A percentile compares a stretch with the other conserved stretches of the same genome.
Evolutionary conservation across 2,797 vertebrate genomes (phyloP).

Genomic region (Podargus strigoides): DNA sequence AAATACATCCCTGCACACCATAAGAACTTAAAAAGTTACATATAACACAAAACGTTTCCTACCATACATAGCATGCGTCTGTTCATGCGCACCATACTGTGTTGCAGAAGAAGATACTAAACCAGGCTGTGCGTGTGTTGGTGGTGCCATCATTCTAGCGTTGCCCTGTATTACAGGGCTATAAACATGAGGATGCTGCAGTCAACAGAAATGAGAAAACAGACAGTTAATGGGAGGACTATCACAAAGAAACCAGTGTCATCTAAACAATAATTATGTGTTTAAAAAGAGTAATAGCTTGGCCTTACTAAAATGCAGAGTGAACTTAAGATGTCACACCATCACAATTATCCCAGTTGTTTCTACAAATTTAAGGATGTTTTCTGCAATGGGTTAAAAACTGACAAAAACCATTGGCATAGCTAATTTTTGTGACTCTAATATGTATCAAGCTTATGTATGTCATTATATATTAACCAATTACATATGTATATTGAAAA

Average conservation of each 20-base stretch:
- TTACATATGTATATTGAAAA: neutral
- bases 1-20: constrained; percentile 38
- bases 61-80: constrained; percentile 99
- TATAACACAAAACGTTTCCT: constrained; percentile 75
- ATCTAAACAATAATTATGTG: rapidly evolving
- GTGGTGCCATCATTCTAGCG: constrained; percentile 94
- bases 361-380: neutral
- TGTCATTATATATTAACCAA: neutral
- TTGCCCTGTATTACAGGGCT: constrained; percentile 94
- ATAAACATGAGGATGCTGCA: constrained; percentile 95
- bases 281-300: neutral
- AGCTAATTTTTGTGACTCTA: neutral
- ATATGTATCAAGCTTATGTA: neutral
- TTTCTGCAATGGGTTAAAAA: neutral
- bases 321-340: neutral
- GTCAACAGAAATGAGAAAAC: constrained; percentile 32
- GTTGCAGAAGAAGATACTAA: constrained; percentile 91
- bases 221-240: neutral
- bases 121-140: constrained; percentile 88
- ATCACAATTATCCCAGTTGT: neutral
- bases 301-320: neutral
- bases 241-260: neutral
- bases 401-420: neutral
- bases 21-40: constrained; percentile 59
- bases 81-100: constrained; percentile 91